A percentile compares a stretch with the other conserved stretches of the same genome.
These are phyloP conservation scores for Spatula clypeata DNA, from an alignment of 2,797 vertebrate species.

Conservation along the genomic window DNA sequence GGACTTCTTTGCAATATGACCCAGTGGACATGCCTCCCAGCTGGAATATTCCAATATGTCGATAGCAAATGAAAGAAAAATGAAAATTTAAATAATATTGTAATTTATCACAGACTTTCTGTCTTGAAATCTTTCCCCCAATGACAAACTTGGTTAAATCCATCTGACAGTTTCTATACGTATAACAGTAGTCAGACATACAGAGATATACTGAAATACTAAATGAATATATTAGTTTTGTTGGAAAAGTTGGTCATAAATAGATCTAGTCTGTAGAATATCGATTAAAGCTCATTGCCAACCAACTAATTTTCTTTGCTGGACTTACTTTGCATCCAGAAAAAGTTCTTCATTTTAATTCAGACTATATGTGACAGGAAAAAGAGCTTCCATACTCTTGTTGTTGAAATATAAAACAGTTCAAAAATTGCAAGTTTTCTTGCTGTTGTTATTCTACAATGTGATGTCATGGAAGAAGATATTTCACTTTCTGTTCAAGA, in stretches of 20 bases:
- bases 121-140: accelerated
- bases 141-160: not conserved
- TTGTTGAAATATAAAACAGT: not conserved
- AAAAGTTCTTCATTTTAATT: not conserved
- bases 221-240: not conserved
- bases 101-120: not conserved
- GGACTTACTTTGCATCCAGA: not conserved
- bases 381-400: not conserved
- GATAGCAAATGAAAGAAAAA: not conserved
- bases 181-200: not conserved
- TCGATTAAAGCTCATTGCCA: not conserved
- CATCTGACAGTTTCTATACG: not conserved
- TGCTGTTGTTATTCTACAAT: not conserved
- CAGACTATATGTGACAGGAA: not conserved
- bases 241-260: not conserved
- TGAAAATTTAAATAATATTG: not conserved
- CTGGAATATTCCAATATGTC: not conserved
- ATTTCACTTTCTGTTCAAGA: not conserved
- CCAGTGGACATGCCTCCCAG: not conserved
- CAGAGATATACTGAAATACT: not conserved
- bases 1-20: not conserved
- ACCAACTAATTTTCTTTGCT: not conserved
- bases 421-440: not conserved
- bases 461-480: not conserved
- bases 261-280: not conserved